These are phyloP conservation scores for Onychomys arenicola DNA, from an alignment of 2,797 vertebrate species.

Conservation along the genomic window DNA sequence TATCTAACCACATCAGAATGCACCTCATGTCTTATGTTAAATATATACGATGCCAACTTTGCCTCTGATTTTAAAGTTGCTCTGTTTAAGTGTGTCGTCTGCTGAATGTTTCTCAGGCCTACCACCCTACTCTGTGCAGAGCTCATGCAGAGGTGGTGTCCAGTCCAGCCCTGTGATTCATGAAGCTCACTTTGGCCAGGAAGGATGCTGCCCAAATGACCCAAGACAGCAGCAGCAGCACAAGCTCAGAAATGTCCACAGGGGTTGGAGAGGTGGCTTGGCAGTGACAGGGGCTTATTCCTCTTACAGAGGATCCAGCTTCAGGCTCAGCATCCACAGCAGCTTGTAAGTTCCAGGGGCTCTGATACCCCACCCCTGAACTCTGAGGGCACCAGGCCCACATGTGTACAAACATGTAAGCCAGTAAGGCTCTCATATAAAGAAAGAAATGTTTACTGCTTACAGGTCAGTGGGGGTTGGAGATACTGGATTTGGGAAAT, in stretches of 20 bases:
- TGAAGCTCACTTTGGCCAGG: accelerated
- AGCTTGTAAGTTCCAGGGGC: not conserved
- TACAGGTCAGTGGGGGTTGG: not conserved
- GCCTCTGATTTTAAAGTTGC: not conserved
- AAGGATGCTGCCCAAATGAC: not conserved
- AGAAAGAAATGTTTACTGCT: not conserved
- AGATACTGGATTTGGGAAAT: not conserved
- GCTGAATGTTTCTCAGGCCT: not conserved
- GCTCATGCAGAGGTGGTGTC: not conserved
- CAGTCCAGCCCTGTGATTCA: not conserved
- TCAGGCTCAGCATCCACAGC: not conserved
- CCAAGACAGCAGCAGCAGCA: not conserved
- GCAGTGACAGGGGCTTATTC: not conserved
- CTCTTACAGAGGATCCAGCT: not conserved
- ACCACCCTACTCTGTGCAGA: not conserved
- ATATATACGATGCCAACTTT: not conserved
- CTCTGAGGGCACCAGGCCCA: not conserved
- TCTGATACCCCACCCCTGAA: not conserved
- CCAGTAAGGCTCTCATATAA: not conserved
- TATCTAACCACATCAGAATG: not conserved
- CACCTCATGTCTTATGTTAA: not conserved
- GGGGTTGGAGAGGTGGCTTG: not conserved
- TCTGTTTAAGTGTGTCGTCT: not conserved
- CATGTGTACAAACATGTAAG: not conserved
- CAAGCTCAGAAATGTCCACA: not conserved